Evolutionary conservation across 2,113 vertebrate genomes (phyloP).

Genomic region (Otolemur garnettii): DNA sequence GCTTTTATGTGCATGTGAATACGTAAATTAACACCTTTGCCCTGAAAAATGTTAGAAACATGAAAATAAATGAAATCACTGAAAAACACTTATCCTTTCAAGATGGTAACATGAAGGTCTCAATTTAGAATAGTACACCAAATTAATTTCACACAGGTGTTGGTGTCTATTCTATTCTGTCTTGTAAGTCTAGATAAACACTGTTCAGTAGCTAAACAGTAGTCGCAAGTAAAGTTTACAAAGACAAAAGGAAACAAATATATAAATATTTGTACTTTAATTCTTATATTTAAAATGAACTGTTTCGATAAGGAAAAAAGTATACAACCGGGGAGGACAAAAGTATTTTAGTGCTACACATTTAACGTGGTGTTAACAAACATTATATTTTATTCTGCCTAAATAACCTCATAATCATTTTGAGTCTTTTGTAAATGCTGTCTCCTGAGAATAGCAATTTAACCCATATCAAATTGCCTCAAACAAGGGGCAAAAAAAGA

Average conservation of each 20-base stretch:
- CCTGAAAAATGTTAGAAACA: slow-evolving; percentile 6
- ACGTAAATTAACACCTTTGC: background rate
- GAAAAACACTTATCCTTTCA: background rate
- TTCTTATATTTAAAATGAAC: slow-evolving; percentile 41
- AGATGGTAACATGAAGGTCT: slow-evolving; percentile 16
- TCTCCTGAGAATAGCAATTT: background rate
- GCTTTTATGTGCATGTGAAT: background rate
- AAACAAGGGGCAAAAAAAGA: background rate
- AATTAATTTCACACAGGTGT: slow-evolving; percentile 11
- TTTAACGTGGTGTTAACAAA: slow-evolving; percentile 37
- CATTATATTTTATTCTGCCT: slow-evolving; percentile 28
- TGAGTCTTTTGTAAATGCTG: background rate
- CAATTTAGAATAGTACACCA: background rate
- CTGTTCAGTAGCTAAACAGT: background rate
- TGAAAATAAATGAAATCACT: slow-evolving; percentile 1
- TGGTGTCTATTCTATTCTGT: background rate
- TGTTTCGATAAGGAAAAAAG: background rate
- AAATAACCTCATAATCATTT: background rate
- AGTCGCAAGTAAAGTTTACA: background rate
- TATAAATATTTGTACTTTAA: slow-evolving; percentile 3
- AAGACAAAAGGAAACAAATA: background rate
- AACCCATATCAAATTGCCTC: background rate
- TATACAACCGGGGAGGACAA: slow-evolving; percentile 17
- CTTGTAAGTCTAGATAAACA: background rate
- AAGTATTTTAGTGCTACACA: slow-evolving; percentile 36